Evolutionary conservation across 23 tunicate genomes (phyloP).

Genomic region (Halocynthia aurantium): DNA sequence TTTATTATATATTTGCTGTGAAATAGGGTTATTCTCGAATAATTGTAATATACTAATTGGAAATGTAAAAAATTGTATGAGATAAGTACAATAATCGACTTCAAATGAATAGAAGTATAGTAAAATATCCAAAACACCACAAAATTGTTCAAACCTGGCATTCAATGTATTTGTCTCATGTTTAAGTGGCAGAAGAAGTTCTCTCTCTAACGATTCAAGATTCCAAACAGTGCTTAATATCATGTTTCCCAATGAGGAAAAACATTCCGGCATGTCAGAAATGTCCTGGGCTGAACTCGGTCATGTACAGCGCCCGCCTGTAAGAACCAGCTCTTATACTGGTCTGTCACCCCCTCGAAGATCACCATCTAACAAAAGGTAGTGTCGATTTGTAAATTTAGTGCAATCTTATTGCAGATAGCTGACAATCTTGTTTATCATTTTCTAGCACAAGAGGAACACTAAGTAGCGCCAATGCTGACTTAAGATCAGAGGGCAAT

Average conservation of each 20-base stretch:
- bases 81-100: too few relatives aligned
- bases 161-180: background rate
- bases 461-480: slow-evolving; percentile 31
- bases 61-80: too few relatives aligned
- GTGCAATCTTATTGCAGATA: too few relatives aligned
- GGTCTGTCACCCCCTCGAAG: slow-evolving; percentile 12
- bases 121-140: background rate
- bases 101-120: background rate
- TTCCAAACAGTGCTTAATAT: slow-evolving; percentile 31
- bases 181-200: slow-evolving; percentile 24
- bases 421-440: too few relatives aligned
- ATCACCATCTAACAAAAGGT: background rate
- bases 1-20: background rate
- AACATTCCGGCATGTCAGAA: too few relatives aligned
- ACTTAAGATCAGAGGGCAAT: background rate
- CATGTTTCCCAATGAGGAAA: slow-evolving; percentile 21
- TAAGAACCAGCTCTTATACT: slow-evolving; percentile 36
- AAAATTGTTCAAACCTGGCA: background rate
- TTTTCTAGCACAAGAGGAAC: slow-evolving; percentile 2
- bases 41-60: too few relatives aligned
- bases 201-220: background rate
- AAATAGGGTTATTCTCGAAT: too few relatives aligned
- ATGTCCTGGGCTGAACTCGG: slow-evolving; percentile 3
- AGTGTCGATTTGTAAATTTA: background rate
- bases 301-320: slow-evolving; percentile 5